phyloP scores from a whole-genome alignment of 2,888 invertebrate species.

The Dinocampus coccinellae region DNA sequence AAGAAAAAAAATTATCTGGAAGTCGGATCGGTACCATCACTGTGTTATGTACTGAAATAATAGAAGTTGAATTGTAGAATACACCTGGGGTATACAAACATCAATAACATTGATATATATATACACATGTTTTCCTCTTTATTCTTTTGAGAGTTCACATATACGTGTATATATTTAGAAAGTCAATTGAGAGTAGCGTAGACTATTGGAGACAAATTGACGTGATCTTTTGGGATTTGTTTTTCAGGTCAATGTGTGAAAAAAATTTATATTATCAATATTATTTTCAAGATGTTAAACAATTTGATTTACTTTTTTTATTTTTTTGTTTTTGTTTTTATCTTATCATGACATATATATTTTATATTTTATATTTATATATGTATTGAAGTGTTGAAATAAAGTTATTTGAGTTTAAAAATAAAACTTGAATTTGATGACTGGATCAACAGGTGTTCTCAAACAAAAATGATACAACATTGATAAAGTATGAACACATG shows the following conservation, averaged over 20 bases:
- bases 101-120: background rate
- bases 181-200: background rate
- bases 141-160: background rate
- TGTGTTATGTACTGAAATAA: background rate
- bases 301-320: background rate
- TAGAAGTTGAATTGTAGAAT: background rate
- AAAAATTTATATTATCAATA: too few relatives aligned
- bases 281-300: too few relatives aligned
- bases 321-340: background rate
- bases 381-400: too few relatives aligned
- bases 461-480: background rate
- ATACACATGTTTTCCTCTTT: background rate
- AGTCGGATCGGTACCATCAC: background rate
- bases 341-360: too few relatives aligned
- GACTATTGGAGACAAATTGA: background rate
- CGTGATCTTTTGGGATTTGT: background rate
- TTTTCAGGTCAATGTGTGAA: background rate
- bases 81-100: background rate
- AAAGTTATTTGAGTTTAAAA: slow-evolving; percentile 8
- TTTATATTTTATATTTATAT: too few relatives aligned
- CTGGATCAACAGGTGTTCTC: background rate
- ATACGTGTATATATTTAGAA: background rate
- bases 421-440: slow-evolving; percentile 14
- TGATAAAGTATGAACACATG: too few relatives aligned
- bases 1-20: background rate